Conservation (phyloP, 2,113 vertebrate genomes). For the Percopsis transmontana region DNA sequence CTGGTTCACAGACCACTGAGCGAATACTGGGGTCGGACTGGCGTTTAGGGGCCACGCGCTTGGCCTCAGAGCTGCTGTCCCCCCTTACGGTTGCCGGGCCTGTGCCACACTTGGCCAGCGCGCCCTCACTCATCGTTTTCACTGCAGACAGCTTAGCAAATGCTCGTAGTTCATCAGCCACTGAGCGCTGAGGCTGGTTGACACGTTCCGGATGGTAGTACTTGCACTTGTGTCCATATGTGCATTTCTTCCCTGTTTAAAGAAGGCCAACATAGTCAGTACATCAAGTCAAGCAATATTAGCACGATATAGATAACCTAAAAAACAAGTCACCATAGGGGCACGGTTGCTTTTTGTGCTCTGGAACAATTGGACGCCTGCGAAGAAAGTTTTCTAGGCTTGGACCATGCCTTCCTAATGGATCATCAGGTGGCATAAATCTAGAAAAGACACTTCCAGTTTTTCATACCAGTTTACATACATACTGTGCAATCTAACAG, state of each 20-base stretch:
- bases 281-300: background rate
- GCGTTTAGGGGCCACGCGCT: constrained; percentile 92
- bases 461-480: background rate
- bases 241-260: constrained; percentile 94
- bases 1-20: constrained; percentile 89
- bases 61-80: constrained; percentile 87
- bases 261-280: constrained; percentile 48
- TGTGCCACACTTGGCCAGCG: constrained; percentile 87
- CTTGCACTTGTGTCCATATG: constrained; percentile 99
- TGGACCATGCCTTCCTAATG: constrained; percentile 94
- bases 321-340: constrained; percentile 89
- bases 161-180: constrained; percentile 97
- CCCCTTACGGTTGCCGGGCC: constrained; percentile 81
- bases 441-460: constrained; percentile 65
- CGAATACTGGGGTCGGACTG: constrained; percentile 98
- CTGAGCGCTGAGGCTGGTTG: constrained; percentile 93
- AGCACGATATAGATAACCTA: background rate
- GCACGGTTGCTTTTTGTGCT: constrained; percentile 98
- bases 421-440: constrained; percentile 99
- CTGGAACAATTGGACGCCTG: constrained; percentile 93
- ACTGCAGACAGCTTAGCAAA: constrained; percentile 97
- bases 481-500: background rate
- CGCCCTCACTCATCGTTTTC: constrained; percentile 97
- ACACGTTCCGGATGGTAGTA: constrained; percentile 98
- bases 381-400: constrained; percentile 98